phyloP scores from a whole-genome alignment of 2,113 vertebrate genomes.

The Cyanocitta stelleri region DNA sequence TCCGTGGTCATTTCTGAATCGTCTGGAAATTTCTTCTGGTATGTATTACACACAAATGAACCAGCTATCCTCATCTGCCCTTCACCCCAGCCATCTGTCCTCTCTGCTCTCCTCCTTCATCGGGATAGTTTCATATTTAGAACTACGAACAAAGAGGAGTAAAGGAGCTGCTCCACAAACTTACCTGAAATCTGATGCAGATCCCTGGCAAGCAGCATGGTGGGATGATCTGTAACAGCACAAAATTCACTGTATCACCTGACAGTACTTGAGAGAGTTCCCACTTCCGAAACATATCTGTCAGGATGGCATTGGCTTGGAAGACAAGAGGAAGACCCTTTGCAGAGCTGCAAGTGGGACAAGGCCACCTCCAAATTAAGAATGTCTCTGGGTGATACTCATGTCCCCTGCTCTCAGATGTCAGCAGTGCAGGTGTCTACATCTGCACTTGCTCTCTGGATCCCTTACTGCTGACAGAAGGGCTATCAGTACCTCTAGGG shows the following conservation, averaged over 20 bases:
- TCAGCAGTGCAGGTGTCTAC: not conserved
- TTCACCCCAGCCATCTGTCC: not conserved
- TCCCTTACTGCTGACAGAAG: not conserved
- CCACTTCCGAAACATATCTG: not conserved
- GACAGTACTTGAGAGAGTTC: not conserved
- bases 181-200: not conserved
- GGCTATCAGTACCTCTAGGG: rapidly evolving
- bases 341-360: not conserved
- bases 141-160: not conserved
- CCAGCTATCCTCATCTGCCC: not conserved
- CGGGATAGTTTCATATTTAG: not conserved
- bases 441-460: not conserved
- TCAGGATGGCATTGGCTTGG: not conserved
- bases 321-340: not conserved
- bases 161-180: not conserved
- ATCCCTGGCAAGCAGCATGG: not conserved
- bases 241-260: not conserved
- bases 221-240: not conserved
- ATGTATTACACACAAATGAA: not conserved
- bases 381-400: not conserved
- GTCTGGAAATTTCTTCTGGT: constrained; percentile 1
- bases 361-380: not conserved
- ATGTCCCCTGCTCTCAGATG: not conserved
- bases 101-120: not conserved
- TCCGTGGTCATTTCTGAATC: not conserved